Conservation (phyloP, 1,140 invertebrate genomes). For the Ostrea denselamellosa region DNA sequence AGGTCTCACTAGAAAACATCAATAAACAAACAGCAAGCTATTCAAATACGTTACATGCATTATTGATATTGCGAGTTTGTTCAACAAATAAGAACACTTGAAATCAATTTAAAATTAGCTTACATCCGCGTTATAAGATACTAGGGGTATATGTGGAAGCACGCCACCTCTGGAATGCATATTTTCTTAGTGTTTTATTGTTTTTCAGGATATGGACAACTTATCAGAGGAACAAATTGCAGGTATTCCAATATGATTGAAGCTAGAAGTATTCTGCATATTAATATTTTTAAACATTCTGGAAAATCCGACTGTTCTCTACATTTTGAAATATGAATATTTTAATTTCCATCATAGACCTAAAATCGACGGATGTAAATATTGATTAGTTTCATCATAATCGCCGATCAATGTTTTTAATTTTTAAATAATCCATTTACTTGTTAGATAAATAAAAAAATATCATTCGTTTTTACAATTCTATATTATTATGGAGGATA, state of each 20-base stretch:
- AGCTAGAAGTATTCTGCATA: no score
- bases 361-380: no score
- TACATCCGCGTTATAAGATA: constrained; percentile 15
- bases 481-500: no score
- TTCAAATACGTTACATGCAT: constrained; percentile 27
- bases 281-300: no score
- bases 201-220: constrained; percentile 41
- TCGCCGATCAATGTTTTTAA: no score
- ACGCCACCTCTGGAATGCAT: not conserved
- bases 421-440: no score
- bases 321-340: not conserved
- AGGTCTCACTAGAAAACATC: constrained; percentile 14
- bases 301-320: not conserved
- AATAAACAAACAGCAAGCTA: constrained; percentile 13
- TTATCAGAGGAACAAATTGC: constrained; percentile 48
- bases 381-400: no score
- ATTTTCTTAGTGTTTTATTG: not conserved
- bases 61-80: constrained; percentile 38
- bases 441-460: no score
- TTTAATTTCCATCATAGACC: no score
- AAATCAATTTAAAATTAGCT: constrained; percentile 40
- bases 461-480: no score
- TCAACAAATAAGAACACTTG: constrained; percentile 31
- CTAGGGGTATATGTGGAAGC: not conserved
- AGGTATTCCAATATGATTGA: not conserved